Base-by-base conservation (phyloP, 2,113 vertebrate species). In the Pterocles orientalis region DNA sequence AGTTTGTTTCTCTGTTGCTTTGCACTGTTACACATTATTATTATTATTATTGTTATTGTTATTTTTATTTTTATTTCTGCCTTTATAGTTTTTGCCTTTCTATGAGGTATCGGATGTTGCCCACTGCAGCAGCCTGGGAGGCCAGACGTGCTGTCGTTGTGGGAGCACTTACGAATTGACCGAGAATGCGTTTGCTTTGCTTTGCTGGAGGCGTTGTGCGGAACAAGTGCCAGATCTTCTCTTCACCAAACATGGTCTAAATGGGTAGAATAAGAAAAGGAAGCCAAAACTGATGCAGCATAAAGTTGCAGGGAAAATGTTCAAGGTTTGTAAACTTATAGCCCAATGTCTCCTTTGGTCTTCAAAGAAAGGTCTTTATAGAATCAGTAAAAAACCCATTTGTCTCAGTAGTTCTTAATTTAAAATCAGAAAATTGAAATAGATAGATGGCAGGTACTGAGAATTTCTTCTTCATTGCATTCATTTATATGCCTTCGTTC, bases 141-240 rank as follows among this genome's bases (percentile, higher is more conserved):
- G 18, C 12, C 69, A 60, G 48, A 14, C 68, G 61, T 64, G 19
- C 29, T 64, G 0, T 34, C 1, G 0, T 41, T 24, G 21, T 53
- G 29, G 33, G 33, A 79, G 31, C 24, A 10, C 70, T 71, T 16
- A 18, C 0, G 10, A 69, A 70, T 16, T 69, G 58, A 61, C 57
- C 12, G 4, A 71, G 23, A 68, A 68, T 5, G 14, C 0, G 1
- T 64, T 84, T 0, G 1, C 57, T 76, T 82, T 34, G 48, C 71
- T 85, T 72, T 76, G 61, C 73, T 71, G 24, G 65, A 71, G 57
- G 34, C 18, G 3, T 50, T 71, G 48, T 1, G 0, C 47, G 33
- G 65, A 78, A 50, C 2, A 2, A 34, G 18, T 48, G 18, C 14
- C 47, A 60, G n/a, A 39, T 75, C 33, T 34, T 70, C 64, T 56